Evolutionary conservation across 2,797 vertebrate genomes (phyloP), one percentile per base, ranked within the genome.

Genomic region (Tapirus indicus): DNA sequence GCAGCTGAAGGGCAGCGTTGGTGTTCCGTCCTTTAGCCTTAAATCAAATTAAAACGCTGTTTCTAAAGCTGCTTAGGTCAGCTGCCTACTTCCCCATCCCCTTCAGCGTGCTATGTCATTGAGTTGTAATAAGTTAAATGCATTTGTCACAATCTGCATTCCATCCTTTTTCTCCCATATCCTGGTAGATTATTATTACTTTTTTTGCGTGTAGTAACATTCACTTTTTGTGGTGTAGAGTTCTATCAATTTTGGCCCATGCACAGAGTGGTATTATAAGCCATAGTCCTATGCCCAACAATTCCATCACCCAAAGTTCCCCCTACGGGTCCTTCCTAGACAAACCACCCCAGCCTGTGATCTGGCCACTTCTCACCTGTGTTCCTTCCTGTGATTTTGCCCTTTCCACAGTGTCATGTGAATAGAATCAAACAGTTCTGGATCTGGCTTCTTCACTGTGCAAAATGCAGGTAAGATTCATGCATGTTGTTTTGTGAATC

Each of bases 351-450:
- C 17, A 68, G 12, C 2, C 32, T 44, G 16, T 60, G 62, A 60
- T 20, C 18, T 18, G 17, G 47, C 64, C 25, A 38, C 52, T 49
- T 29, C 29, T 82, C 35, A 44, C 32, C 32, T 41, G 56, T 84
- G 85, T 93, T 84, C 29, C 64, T 72, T 12, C 7, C 29, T 54
- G 17, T 18, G 12, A 74, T 32, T 82, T 66, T 68, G 52, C 25
- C 58, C 85, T 88, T 74, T 84, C 16, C 49, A 47, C 58, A 79
- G 12, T 54, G 14, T 29, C 80, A 10, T 77, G 41, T n/a, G 49
- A 84, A 41, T 56, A 78, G 69, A 83, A 92, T 72, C 60, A 89
- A 89, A 86, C 38, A 71, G 71, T 66, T 92, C 84, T 71, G 38
- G 2, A 38, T 41, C 23, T 72, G 44, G 62, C 32, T 89, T 88